These are phyloP conservation scores for Drosophila pruinosa DNA, from an alignment of 1,140 invertebrate genomes.

Conservation along the genomic window DNA sequence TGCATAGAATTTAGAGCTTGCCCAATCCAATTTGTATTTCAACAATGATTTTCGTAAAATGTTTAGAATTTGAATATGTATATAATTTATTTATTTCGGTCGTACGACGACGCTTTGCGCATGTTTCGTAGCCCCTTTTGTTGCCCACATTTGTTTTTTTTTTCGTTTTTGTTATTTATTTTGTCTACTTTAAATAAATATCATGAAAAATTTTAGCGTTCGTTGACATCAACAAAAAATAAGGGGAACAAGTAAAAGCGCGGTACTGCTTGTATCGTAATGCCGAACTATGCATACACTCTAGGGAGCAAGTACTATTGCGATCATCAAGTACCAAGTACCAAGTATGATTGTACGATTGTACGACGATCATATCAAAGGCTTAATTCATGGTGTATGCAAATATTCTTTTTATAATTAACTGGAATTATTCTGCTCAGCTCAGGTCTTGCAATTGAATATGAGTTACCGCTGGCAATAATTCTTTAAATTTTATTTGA, in stretches of 20 bases:
- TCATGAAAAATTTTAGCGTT: conserved; percentile 74
- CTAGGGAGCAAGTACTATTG: neutral
- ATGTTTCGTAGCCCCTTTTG: conserved; percentile 56
- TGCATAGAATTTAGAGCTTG: conserved; percentile 34
- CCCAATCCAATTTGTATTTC: conserved; percentile 66
- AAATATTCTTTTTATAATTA: conserved; percentile 20
- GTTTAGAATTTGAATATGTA: conserved; percentile 73
- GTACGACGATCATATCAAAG: too few relatives aligned
- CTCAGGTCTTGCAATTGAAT: conserved; percentile 11
- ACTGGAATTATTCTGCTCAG: conserved; percentile 39
- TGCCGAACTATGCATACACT: neutral
- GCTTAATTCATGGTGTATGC: too few relatives aligned
- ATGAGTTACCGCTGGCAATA: conserved; percentile 16
- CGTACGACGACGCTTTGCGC: conserved; percentile 56
- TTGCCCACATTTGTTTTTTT: conserved; percentile 43
- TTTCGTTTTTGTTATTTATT: conserved; percentile 60
- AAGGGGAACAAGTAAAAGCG: conserved; percentile 42
- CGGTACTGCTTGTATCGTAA: neutral
- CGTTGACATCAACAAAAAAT: conserved; percentile 67
- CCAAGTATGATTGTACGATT: neutral
- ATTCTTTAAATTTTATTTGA: conserved; percentile 25
- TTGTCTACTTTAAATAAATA: conserved; percentile 79
- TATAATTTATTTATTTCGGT: conserved; percentile 44
- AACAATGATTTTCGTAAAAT: conserved; percentile 62
- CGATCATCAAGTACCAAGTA: neutral